A percentile compares a stretch with the other conserved stretches of the same genome.
These are phyloP conservation scores for Selenia dentaria DNA, from an alignment of 2,888 invertebrate species.

Conservation along the genomic window DNA sequence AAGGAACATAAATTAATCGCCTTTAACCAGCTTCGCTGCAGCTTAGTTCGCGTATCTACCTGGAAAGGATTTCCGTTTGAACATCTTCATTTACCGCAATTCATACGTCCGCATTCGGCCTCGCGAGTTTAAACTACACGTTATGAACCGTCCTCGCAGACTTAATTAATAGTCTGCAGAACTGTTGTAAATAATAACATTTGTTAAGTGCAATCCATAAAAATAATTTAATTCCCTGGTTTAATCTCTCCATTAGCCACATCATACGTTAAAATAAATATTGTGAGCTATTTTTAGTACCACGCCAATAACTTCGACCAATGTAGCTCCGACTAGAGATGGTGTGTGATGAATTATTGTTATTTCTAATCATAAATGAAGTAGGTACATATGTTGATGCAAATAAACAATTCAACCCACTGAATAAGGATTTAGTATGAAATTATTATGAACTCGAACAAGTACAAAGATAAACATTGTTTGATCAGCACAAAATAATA, in stretches of 20 bases:
- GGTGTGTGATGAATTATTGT: slow-evolving; percentile 10
- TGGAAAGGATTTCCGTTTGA: slow-evolving; percentile 36
- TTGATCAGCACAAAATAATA: slow-evolving; percentile 60
- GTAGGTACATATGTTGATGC: no score
- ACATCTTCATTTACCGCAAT: slow-evolving; percentile 39
- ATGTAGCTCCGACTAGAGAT: slow-evolving; percentile 23
- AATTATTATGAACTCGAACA: slow-evolving; percentile 33
- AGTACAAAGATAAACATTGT: slow-evolving; percentile 49
- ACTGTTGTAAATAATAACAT: slow-evolving; percentile 15
- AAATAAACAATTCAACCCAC: no score
- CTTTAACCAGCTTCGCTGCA: no score
- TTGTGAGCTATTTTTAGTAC: slow-evolving; percentile 29
- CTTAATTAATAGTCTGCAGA: slow-evolving; percentile 15
- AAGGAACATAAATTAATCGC: no score
- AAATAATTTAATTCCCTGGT: slow-evolving; percentile 31
- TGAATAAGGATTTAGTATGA: slow-evolving; percentile 17
- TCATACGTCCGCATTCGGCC: slow-evolving; percentile 34
- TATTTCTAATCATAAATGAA: slow-evolving; percentile 7
- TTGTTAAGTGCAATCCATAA: slow-evolving; percentile 22
- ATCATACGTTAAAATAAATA: slow-evolving; percentile 40
- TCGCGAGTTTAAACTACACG: slow-evolving; percentile 24
- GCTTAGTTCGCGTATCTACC: slow-evolving; percentile 21
- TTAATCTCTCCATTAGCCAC: slow-evolving; percentile 38
- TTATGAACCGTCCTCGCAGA: slow-evolving; percentile 17
- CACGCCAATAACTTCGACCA: slow-evolving; percentile 22